These are phyloP conservation scores for Alligator sinensis DNA, from an alignment of 2,113 vertebrate species.

Conservation along the genomic window DNA sequence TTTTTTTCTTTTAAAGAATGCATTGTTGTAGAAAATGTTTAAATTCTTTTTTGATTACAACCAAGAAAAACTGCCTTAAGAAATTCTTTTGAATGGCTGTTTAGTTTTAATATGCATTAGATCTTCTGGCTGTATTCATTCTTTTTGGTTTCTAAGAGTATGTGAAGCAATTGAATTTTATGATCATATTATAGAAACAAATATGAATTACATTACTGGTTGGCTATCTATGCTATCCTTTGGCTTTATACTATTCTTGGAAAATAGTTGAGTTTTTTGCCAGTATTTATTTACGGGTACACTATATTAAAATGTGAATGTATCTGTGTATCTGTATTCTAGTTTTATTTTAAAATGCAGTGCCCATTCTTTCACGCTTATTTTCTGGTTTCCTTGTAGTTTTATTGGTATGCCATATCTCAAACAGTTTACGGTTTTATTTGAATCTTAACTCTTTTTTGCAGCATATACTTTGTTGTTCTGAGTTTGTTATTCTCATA, in stretches of 20 bases:
- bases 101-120: not conserved
- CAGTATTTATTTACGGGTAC: not conserved
- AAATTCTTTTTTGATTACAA: not conserved
- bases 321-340: not conserved
- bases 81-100: not conserved
- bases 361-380: not conserved
- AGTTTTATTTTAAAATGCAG: not conserved
- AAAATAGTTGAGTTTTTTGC: not conserved
- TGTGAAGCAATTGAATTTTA: not conserved
- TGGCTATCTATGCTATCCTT: not conserved
- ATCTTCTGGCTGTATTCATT: not conserved
- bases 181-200: not conserved
- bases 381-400: not conserved
- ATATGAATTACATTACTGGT: not conserved
- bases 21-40: not conserved
- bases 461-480: accelerated
- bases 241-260: not conserved
- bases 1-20: not conserved
- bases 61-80: not conserved
- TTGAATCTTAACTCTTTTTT: not conserved
- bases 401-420: not conserved
- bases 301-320: not conserved
- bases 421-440: not conserved
- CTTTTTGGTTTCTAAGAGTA: not conserved
- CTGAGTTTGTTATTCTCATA: not conserved